Evolutionary conservation across 2,888 invertebrate genomes (phyloP).

Genomic region (Brachyptera risi): DNA sequence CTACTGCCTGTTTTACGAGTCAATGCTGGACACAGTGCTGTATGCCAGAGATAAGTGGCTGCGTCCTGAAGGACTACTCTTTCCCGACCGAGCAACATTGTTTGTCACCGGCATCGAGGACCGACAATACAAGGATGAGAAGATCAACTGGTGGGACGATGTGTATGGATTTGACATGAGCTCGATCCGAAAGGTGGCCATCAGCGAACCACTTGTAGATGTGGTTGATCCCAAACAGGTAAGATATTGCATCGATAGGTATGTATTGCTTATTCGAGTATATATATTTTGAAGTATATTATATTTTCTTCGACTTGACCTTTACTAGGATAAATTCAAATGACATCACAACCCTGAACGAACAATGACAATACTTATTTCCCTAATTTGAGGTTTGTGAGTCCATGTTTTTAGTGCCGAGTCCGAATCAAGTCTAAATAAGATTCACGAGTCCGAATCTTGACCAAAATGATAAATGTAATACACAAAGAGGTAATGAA

Average conservation of each 20-base stretch:
- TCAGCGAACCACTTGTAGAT: constrained; percentile 97
- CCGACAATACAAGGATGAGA: constrained; percentile 99
- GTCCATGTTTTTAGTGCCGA: too few relatives aligned
- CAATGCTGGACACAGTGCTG: constrained; percentile 99
- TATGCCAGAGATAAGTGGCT: constrained; percentile 98
- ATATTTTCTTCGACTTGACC: neutral
- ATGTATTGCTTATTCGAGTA: neutral
- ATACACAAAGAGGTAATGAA: too few relatives aligned
- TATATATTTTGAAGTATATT: neutral
- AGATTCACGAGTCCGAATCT: too few relatives aligned
- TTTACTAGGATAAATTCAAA: too few relatives aligned
- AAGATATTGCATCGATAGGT: neutral
- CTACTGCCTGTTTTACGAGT: constrained; percentile 94
- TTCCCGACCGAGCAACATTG: constrained; percentile 72
- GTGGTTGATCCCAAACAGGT: constrained; percentile 97
- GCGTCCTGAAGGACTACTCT: constrained; percentile 79
- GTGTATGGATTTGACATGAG: constrained; percentile 99
- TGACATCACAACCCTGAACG: too few relatives aligned
- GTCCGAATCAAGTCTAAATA: too few relatives aligned
- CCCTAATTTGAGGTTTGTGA: too few relatives aligned
- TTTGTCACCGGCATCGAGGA: constrained; percentile 94
- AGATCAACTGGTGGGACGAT: constrained; percentile 99
- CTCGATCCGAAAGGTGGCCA: constrained; percentile 94
- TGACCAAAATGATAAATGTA: too few relatives aligned
- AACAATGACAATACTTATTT: too few relatives aligned